These are phyloP conservation scores for Gasterosteus aculeatus DNA, from an alignment of 2,113 vertebrate species.

Conservation along the genomic window DNA sequence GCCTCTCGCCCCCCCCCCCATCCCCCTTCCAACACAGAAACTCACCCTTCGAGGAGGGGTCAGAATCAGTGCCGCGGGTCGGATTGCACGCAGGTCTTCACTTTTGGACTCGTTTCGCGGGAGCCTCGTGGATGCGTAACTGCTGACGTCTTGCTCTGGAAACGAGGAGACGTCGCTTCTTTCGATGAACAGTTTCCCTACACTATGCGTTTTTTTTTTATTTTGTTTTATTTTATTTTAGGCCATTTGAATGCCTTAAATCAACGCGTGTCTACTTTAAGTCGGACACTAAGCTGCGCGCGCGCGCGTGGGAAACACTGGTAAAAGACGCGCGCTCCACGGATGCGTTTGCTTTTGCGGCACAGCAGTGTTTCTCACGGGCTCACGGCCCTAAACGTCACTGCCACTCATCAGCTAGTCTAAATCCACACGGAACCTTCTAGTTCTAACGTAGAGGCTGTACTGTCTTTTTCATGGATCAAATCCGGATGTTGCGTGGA, in stretches of 20 bases:
- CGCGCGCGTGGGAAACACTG: slow-evolving; percentile 39
- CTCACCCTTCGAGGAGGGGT: slow-evolving; percentile 54
- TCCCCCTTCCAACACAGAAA: neutral
- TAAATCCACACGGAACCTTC: slow-evolving; percentile 53
- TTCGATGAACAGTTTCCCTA: slow-evolving; percentile 39
- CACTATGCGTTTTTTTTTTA: slow-evolving; percentile 55
- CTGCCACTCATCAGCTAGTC: slow-evolving; percentile 58
- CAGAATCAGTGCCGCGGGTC: slow-evolving; percentile 69
- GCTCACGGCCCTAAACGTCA: slow-evolving; percentile 46
- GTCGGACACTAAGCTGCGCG: slow-evolving; percentile 54
- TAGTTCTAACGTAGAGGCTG: slow-evolving; percentile 66
- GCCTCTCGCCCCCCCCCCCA: slow-evolving; percentile 10
- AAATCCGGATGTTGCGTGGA: slow-evolving; percentile 75
- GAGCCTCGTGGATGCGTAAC: slow-evolving; percentile 61
- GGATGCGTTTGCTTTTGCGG: slow-evolving; percentile 53
- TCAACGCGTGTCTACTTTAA: slow-evolving; percentile 63
- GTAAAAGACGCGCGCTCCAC: slow-evolving; percentile 28
- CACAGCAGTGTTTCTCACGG: slow-evolving; percentile 46
- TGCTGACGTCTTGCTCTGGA: slow-evolving; percentile 43
- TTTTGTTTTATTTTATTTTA: slow-evolving; percentile 31
- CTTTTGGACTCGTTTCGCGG: slow-evolving; percentile 34
- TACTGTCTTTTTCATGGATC: slow-evolving; percentile 66
- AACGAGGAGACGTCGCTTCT: slow-evolving; percentile 42
- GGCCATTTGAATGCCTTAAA: slow-evolving; percentile 78
- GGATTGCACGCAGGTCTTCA: slow-evolving; percentile 63